Evolutionary conservation across 2,113 vertebrate species (phyloP).

Genomic region (Percopsis transmontana): DNA sequence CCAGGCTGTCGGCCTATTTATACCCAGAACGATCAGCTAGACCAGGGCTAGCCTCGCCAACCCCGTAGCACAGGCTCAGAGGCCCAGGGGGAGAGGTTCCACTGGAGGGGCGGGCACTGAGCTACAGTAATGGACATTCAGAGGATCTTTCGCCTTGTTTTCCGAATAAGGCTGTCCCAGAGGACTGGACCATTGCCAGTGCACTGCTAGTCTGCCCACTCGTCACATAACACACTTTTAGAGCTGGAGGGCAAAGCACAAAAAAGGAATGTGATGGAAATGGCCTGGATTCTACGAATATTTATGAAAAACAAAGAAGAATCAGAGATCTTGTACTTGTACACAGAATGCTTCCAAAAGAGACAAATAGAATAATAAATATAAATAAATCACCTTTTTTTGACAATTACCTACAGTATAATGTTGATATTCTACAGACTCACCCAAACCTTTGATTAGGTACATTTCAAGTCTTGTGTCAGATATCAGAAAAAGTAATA

Average conservation of each 20-base stretch:
- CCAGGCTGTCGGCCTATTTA: conserved; percentile 74
- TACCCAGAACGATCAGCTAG: conserved; percentile 72
- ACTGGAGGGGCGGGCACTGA: conserved; percentile 4
- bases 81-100: conserved; percentile 15
- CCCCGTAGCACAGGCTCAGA: conserved; percentile 20
- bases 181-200: conserved; percentile 18
- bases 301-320: background rate
- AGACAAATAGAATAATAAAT: too few relatives aligned
- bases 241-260: conserved; percentile 7
- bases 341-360: background rate
- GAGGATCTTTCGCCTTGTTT: conserved; percentile 30
- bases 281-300: background rate
- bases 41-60: conserved; percentile 30
- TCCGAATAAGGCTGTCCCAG: conserved; percentile 17
- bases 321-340: background rate
- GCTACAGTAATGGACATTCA: background rate
- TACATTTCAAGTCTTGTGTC: conserved; percentile 14
- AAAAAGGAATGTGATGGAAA: conserved; percentile 10
- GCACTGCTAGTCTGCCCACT: conserved; percentile 7
- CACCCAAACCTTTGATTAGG: conserved; percentile 18
- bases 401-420: conserved; percentile 1
- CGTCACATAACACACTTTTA: background rate
- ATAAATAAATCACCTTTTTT: background rate
- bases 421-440: background rate
- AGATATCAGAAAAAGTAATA: background rate